Evolutionary conservation across 2,113 vertebrate species (phyloP), one percentile per base, ranked within the genome.

Genomic region (Poeciliopsis retropinna): DNA sequence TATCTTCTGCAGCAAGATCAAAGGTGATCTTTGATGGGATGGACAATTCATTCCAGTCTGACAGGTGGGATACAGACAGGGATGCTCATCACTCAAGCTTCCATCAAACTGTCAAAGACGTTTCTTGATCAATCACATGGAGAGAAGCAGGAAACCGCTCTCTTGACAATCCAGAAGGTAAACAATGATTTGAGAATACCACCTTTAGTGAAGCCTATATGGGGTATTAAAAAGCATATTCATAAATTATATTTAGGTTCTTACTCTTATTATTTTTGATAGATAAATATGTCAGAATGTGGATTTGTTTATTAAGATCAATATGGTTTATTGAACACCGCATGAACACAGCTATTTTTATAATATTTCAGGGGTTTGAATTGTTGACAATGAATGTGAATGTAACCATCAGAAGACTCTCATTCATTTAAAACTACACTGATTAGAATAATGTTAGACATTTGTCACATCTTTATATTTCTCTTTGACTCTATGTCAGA

Each of bases 61-160:
- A 89, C 92, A 91, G 91, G 79, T 89, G 84, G 86, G 83, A 90
- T 91, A 84, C 88, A 79, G 83, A 87, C 85, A 78, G 81, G 85
- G 81, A 83, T 85, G 76, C 69, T 79, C 89, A 92, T 95, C 92
- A 90, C 79, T 94, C 92, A 90, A 67, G 74, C 84, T 60, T 76
- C 80, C 84, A 92, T 91, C 92, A 92, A 91, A 60, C 90, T 88
- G 92, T 93, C 93, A 92, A 67, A 84, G 81, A 70, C 62, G 57
- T 76, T 91, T 92, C 91, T 91, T 90, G 89, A 93, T 92, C 91
- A 90, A 88, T 93, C 88, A 85, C 80, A 83, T 72, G 74, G 80
- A 74, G 79, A 82, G 78, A 70, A 71, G 82, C 72, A 64, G 81
- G 81, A 78, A 89, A 86, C 72, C 72, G 82, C 61, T 70, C 77